These are phyloP conservation scores for Chromobotia macracanthus DNA, from an alignment of 2,797 vertebrate species.

Conservation along the genomic window DNA sequence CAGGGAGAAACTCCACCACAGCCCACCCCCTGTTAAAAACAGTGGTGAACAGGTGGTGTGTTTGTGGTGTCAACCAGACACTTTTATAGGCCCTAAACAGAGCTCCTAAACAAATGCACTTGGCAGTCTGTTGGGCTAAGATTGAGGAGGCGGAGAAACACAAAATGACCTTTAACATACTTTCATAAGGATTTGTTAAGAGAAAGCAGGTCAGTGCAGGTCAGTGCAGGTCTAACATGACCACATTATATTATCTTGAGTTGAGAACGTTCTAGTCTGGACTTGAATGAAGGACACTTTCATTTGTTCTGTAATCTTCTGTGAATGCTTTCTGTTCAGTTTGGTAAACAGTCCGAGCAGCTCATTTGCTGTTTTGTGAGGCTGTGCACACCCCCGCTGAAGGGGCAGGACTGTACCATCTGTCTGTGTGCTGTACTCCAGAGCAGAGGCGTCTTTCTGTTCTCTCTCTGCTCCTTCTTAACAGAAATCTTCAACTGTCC, in stretches of 20 bases:
- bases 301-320: slow-evolving; percentile 1
- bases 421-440: slow-evolving; percentile 49
- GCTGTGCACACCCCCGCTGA: slow-evolving; percentile 35
- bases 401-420: slow-evolving; percentile 43
- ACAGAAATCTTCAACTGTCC: neutral
- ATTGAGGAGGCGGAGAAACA: neutral
- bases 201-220: too few species aligned
- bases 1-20: too few species aligned
- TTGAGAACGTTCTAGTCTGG: neutral
- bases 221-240: neutral
- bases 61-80: neutral
- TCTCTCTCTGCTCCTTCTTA: slow-evolving; percentile 7
- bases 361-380: slow-evolving; percentile 26
- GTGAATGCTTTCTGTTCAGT: neutral
- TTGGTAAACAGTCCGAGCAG: slow-evolving; percentile 24
- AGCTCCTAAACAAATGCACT: slow-evolving; percentile 7
- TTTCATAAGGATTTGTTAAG: neutral
- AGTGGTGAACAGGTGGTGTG: slow-evolving; percentile 18
- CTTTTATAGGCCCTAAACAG: neutral
- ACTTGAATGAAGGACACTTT: slow-evolving; percentile 15
- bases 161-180: neutral
- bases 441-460: too few species aligned
- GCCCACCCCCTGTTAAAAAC: too few species aligned
- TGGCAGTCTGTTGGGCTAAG: neutral
- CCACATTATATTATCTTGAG: neutral